Evolutionary conservation across 1,140 invertebrate species (phyloP), one percentile per base, ranked within the genome.

Genomic region (Manduca sexta): DNA sequence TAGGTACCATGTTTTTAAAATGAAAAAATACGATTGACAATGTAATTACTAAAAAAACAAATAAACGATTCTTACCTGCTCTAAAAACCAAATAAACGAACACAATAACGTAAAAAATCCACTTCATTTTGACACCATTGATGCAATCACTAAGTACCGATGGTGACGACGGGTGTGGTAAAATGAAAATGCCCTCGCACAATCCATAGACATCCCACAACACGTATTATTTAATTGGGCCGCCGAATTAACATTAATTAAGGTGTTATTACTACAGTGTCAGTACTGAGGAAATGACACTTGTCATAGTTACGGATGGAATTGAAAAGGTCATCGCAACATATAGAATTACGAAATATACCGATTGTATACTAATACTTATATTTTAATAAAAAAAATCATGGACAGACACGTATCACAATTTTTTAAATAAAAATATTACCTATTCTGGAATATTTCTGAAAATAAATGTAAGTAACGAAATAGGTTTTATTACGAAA

Each of bases 91-190:
- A 69, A 39, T 74, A 75, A 43, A 75, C 42, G 11, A 79, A 65
- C 45, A 75, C 68, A 14, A 74, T 57, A 40, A 73, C 58, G 49
- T 73, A 74, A 48, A 76, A 72, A 43, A 73, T 6, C 66, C 65
- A 74, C 71, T 80, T 77, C 76, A 80, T 80, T 49, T 66, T 70
- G n/a, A n/a, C n/a, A n/a, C n/a, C n/a, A n/a, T n/a, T n/a, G n/a
- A 33, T 17, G 14, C 26, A 38, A 38, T 4, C 11, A 34, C 33
- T 12, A 4, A 34, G 3, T 11, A 34, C 33, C 29, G 47, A 34
- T 50, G 47, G 52, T 57, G 16, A 34, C 52, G 39, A 52, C 41
- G 11, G 31, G 37, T 61, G 53, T 43, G 40, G 47, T 51, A 26
- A 39, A 53, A 41, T 49, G 35, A 52, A 55, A 70, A 56, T 70